A percentile compares a stretch with the other conserved stretches of the same genome.
Conservation (phyloP, 1,140 invertebrate genomes). For the Ceratitis capitata region DNA sequence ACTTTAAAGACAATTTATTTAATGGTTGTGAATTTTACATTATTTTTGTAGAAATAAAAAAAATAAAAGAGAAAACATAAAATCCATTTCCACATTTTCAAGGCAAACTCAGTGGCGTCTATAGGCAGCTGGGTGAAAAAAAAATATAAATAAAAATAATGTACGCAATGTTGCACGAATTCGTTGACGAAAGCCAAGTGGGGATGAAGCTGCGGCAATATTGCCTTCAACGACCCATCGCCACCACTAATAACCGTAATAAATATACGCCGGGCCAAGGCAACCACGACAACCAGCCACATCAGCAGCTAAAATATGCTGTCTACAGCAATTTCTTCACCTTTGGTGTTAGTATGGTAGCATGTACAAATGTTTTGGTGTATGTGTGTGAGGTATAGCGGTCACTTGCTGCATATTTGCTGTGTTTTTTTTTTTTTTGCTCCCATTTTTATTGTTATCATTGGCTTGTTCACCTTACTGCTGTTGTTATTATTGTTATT, state of each 20-base stretch:
- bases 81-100: background rate
- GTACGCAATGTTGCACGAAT: background rate
- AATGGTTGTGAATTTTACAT: constrained; percentile 10
- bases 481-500: background rate
- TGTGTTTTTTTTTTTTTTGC: background rate
- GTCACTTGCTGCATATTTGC: background rate
- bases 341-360: background rate
- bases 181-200: background rate
- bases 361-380: background rate
- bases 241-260: constrained; percentile 19
- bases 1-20: constrained; percentile 32
- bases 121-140: background rate
- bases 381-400: background rate
- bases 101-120: background rate
- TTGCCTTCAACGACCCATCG: background rate
- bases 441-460: constrained; percentile 5
- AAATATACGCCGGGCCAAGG: background rate
- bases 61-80: too few species aligned
- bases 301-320: constrained; percentile 27
- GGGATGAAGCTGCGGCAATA: background rate
- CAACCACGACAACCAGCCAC: too few species aligned
- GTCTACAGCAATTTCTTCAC: constrained; percentile 20
- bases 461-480: background rate
- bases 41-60: too few species aligned
- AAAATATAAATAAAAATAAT: background rate